phyloP scores from a whole-genome alignment of 1,140 invertebrate genomes.

The Brachionus manjavacas region DNA sequence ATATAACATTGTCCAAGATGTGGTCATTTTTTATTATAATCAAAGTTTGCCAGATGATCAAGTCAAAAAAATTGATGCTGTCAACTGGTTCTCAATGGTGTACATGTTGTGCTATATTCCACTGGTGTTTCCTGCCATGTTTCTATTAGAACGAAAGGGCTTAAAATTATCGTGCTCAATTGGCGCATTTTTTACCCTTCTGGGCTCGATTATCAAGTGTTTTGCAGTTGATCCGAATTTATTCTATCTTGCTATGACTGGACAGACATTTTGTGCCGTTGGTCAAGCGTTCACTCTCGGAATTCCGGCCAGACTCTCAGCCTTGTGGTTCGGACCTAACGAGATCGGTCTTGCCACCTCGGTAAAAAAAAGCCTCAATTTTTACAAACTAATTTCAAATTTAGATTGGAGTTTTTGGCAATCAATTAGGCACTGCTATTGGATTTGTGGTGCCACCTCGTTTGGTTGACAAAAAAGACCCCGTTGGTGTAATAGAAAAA shows the following conservation, averaged over 20 bases:
- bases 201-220: slow-evolving; percentile 89
- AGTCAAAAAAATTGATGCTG: slow-evolving; percentile 59
- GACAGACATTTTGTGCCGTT: slow-evolving; percentile 79
- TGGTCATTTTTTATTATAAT: slow-evolving; percentile 55
- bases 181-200: slow-evolving; percentile 75
- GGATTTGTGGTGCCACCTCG: slow-evolving; percentile 83
- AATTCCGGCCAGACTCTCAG: slow-evolving; percentile 82
- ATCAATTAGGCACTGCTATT: slow-evolving; percentile 87
- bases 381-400: background rate
- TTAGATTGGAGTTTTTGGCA: slow-evolving; percentile 69
- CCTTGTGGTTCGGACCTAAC: slow-evolving; percentile 87
- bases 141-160: slow-evolving; percentile 79
- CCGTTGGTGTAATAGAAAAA: slow-evolving; percentile 52
- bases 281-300: slow-evolving; percentile 81
- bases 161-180: slow-evolving; percentile 76
- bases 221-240: slow-evolving; percentile 67
- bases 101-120: slow-evolving; percentile 95
- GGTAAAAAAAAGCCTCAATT: slow-evolving; percentile 63
- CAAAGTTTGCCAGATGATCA: slow-evolving; percentile 49
- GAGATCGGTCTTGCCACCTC: slow-evolving; percentile 94
- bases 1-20: slow-evolving; percentile 58
- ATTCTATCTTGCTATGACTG: slow-evolving; percentile 81
- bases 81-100: slow-evolving; percentile 94
- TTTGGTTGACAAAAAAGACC: slow-evolving; percentile 62
- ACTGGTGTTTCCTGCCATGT: slow-evolving; percentile 89